These are phyloP conservation scores for Clarias macrocephalus DNA, from an alignment of 2,113 vertebrate genomes.

Conservation along the genomic window DNA sequence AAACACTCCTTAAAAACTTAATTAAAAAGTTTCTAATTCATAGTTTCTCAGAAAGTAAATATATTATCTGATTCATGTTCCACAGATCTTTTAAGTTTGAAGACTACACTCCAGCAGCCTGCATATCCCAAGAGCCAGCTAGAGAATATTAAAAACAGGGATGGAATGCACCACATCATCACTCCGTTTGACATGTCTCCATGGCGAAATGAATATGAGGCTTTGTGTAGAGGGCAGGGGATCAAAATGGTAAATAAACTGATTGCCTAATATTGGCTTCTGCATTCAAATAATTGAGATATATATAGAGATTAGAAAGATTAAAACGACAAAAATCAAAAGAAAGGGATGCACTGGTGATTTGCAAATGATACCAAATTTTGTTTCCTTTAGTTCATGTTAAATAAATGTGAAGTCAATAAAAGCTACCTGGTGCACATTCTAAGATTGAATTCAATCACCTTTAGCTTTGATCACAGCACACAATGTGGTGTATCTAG, in stretches of 20 bases:
- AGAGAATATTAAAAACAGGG: neutral
- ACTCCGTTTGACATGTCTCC: neutral
- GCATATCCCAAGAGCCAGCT: neutral
- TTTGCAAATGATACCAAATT: too few relatives aligned
- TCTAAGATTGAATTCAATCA: too few relatives aligned
- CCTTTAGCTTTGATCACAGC: too few relatives aligned
- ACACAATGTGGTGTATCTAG: too few relatives aligned
- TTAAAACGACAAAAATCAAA: too few relatives aligned
- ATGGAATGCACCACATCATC: neutral
- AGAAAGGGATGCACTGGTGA: too few relatives aligned
- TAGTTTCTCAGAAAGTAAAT: neutral
- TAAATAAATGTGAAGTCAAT: too few relatives aligned
- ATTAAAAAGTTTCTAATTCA: neutral
- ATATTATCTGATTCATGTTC: neutral
- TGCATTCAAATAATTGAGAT: neutral
- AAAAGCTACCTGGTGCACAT: too few relatives aligned
- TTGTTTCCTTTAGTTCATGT: too few relatives aligned
- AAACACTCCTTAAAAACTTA: neutral
- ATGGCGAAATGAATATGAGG: conserved; percentile 34
- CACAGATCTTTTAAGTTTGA: conserved; percentile 26
- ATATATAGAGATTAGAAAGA: too few relatives aligned
- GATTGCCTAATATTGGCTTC: neutral
- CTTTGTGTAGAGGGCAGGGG: conserved; percentile 52
- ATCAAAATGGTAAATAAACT: conserved; percentile 40
- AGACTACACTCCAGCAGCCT: conserved; percentile 11